These are phyloP conservation scores for Zele albiditarsus DNA, from an alignment of 2,888 invertebrate genomes.

Conservation along the genomic window DNA sequence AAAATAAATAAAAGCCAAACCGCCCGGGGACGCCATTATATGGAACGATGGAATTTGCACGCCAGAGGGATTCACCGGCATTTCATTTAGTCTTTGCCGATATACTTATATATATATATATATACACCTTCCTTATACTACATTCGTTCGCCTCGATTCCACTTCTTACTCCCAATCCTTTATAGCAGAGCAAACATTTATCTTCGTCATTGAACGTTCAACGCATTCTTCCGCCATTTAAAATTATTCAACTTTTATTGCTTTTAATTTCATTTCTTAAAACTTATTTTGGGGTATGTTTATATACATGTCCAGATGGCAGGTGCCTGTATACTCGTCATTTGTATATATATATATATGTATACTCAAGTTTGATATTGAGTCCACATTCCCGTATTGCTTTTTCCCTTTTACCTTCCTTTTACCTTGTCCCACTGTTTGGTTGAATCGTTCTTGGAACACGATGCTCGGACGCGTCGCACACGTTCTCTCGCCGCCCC, in stretches of 20 bases:
- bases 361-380: neutral
- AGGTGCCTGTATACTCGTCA: neutral
- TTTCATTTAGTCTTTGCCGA: neutral
- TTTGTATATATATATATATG: neutral
- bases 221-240: neutral
- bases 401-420: neutral
- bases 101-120: neutral
- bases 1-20: slow-evolving; percentile 19
- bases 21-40: slow-evolving; percentile 10
- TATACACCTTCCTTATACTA: neutral
- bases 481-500: slow-evolving; percentile 31
- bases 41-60: neutral
- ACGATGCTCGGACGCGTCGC: slow-evolving; percentile 38
- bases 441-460: slow-evolving; percentile 31
- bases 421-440: neutral
- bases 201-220: neutral
- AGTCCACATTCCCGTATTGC: neutral
- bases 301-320: neutral
- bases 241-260: slow-evolving; percentile 5
- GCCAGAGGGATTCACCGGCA: neutral
- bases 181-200: neutral
- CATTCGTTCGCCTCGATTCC: neutral
- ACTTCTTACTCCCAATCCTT: neutral
- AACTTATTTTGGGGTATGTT: neutral
- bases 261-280: neutral